A percentile compares a stretch with the other conserved stretches of the same genome.
Conservation (phyloP, 2,888 invertebrate genomes). For the Nesidiocoris tenuis region DNA sequence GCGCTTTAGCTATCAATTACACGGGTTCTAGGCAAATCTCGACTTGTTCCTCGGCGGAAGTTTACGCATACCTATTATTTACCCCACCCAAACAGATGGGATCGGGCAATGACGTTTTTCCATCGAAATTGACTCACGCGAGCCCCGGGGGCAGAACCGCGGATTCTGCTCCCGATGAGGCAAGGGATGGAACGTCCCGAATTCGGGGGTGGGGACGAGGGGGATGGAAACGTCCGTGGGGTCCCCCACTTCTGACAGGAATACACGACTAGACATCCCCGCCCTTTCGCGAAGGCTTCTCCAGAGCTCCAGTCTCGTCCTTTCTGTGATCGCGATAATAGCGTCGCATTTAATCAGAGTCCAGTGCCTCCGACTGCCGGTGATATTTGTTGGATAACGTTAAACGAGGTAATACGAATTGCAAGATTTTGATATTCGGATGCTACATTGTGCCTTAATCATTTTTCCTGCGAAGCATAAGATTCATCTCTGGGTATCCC, state of each 20-base stretch:
- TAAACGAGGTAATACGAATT: conserved; percentile 28
- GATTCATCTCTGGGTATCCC: too few relatives aligned
- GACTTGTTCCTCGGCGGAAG: not conserved
- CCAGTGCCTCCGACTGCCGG: conserved; percentile 21
- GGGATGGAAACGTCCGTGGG: not conserved
- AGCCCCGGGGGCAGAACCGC: not conserved
- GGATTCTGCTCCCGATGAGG: not conserved
- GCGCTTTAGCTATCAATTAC: not conserved
- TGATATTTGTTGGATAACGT: conserved; percentile 9
- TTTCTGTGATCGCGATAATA: conserved; percentile 13
- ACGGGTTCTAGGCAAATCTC: not conserved
- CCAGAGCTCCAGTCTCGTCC: conserved; percentile 29
- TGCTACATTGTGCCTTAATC: too few relatives aligned
- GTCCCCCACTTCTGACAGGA: conserved; percentile 17
- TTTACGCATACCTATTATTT: not conserved
- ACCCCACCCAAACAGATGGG: not conserved
- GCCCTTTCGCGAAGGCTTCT: not conserved
- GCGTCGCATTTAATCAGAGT: conserved; percentile 23
- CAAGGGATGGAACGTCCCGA: not conserved
- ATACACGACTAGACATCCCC: conserved; percentile 2
- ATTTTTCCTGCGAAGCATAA: too few relatives aligned
- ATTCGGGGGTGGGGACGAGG: not conserved
- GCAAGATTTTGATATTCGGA: too few relatives aligned
- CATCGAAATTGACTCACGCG: not conserved
- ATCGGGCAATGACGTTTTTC: not conserved